Evolutionary conservation across 2,113 vertebrate genomes (phyloP), one percentile per base, ranked within the genome.

Genomic region (Baryphthengus martii): DNA sequence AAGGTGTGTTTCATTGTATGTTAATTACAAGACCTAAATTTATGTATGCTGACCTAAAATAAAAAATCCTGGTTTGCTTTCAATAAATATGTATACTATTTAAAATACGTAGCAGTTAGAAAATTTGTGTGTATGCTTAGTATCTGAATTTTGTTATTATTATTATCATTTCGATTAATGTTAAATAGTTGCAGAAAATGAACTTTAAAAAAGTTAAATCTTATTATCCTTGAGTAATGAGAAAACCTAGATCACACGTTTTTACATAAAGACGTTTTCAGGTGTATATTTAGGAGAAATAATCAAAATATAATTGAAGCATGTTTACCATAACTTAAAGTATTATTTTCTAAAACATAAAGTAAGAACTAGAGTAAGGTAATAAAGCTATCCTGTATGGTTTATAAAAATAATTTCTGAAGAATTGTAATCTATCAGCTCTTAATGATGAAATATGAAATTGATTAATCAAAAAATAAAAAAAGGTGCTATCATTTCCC

Each of bases 321-420:
- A 3, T 37, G 9, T 42, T 78, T 72, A 33, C 5, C 0, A 2
- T 18, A 80, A n/a, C 8, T 67, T 58, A 3, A 13, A 74, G 18
- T 35, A 59, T 44, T 39, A 75, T 63, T 86, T 95, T 56, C 40
- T 50, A 44, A 77, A 83, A 45, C 4, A 61, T 31, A 37, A 59
- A 70, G 65, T 45, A 1, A 61, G 15, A 84, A 55, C 11, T 47
- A 39, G 11, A 11, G 2, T 37, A 79, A 13, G 3, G 11, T n/a
- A 44, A 71, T 28, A 66, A 47, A 83, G 71, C 6, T 75, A 42
- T 11, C 3, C 2, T 58, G 10, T 0, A 0, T 31, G 26, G 2
- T 52, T 72, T 77, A 58, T 3, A 53, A 84, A 90, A 58, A 7
- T 9, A 49, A 7, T 53, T 90, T 90, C 24, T 65, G 35, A 87